A percentile compares a stretch with the other conserved stretches of the same genome.
Conservation (phyloP, 2,113 vertebrate species). For the Oncorhynchus gorbuscha region DNA sequence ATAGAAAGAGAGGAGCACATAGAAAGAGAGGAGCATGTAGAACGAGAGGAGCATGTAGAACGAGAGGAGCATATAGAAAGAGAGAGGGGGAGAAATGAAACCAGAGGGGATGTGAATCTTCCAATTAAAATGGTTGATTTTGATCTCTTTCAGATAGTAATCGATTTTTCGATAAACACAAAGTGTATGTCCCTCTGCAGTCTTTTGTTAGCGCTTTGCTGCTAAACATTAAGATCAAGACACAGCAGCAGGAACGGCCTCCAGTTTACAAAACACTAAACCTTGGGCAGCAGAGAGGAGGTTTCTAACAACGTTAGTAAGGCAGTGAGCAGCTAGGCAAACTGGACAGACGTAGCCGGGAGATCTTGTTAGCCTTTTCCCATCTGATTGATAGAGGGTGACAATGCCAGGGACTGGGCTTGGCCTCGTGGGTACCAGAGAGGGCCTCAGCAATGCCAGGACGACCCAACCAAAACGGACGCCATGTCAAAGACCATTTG, state of each 20-base stretch:
- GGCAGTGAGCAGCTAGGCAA: conserved; percentile 42
- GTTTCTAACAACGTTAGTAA: not conserved
- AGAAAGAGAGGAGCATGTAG: not conserved
- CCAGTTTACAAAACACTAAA: not conserved
- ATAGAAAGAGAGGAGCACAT: too few relatives aligned
- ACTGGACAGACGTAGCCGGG: conserved; percentile 55
- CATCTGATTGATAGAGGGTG: conserved; percentile 66
- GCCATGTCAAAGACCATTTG: conserved; percentile 36
- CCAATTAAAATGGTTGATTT: not conserved
- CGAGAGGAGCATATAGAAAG: not conserved
- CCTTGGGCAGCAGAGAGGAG: not conserved
- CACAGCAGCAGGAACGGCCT: not conserved
- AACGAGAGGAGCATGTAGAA: not conserved
- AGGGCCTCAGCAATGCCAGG: conserved; percentile 31
- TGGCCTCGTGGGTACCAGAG: conserved; percentile 48
- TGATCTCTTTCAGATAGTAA: not conserved
- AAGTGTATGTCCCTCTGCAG: not conserved
- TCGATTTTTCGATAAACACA: not conserved
- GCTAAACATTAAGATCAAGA: not conserved
- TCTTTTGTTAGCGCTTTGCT: not conserved
- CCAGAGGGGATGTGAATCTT: not conserved
- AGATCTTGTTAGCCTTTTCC: conserved; percentile 69
- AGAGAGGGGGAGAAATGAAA: not conserved
- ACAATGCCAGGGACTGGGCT: conserved; percentile 59
- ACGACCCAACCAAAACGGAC: conserved; percentile 49